A percentile compares a stretch with the other conserved stretches of the same genome.
Evolutionary conservation across 2,113 vertebrate species (phyloP).

Genomic region (Telmatochromis sp.): DNA sequence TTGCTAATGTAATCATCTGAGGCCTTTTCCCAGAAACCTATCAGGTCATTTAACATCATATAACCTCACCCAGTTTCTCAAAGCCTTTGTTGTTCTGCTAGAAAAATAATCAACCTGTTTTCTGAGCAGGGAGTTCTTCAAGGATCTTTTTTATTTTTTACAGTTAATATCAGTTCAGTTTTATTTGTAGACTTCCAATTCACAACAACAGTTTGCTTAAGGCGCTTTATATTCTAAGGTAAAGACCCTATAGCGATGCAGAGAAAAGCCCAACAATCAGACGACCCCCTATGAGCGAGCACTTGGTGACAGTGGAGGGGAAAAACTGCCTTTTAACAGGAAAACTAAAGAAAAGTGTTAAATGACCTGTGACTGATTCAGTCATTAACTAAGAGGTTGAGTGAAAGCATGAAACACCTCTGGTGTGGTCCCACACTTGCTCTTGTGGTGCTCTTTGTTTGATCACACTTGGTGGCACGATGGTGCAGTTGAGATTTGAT

Average conservation of each 20-base stretch:
- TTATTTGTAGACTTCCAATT: not conserved
- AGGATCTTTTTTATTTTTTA: not conserved
- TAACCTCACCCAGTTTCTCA: not conserved
- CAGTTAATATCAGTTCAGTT: not conserved
- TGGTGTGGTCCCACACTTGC: not conserved
- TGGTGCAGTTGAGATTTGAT: not conserved
- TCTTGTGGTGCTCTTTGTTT: not conserved
- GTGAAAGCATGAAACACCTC: not conserved
- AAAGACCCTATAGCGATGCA: not conserved
- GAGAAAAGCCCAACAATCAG: not conserved
- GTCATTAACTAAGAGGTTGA: not conserved
- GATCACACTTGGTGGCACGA: not conserved
- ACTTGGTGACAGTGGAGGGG: not conserved
- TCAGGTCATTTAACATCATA: not conserved
- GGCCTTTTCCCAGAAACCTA: not conserved
- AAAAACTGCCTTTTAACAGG: not conserved
- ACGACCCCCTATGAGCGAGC: not conserved
- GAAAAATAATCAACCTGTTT: not conserved
- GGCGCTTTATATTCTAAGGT: not conserved
- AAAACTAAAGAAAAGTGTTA: not conserved
- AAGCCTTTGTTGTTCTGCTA: not conserved
- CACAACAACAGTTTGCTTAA: not conserved
- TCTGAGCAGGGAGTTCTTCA: not conserved
- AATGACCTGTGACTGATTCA: not conserved
- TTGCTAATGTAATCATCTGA: not conserved